These are phyloP conservation scores for Ommatoiulus sabulosus DNA, from an alignment of 2,888 invertebrate species.

Conservation along the genomic window DNA sequence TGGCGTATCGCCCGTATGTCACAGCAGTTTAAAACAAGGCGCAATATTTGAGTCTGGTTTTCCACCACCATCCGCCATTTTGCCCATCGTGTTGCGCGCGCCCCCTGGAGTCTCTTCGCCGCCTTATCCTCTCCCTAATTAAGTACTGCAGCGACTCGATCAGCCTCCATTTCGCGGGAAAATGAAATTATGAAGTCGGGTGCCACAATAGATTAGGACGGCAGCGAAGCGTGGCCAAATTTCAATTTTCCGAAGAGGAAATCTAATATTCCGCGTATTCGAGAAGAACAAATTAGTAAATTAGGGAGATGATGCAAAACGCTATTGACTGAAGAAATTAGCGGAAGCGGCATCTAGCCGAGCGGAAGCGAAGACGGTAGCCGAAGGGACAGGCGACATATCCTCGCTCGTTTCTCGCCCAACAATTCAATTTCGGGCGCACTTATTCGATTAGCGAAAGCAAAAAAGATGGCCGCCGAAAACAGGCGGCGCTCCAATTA, in stretches of 20 bases:
- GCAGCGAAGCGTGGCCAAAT: constrained; percentile 17
- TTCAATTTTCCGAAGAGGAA: constrained; percentile 29
- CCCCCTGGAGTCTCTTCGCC: not conserved
- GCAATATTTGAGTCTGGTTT: too few relatives aligned
- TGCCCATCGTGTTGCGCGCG: too few relatives aligned
- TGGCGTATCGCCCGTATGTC: too few relatives aligned
- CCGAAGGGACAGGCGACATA: constrained; percentile 18
- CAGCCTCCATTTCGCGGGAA: not conserved
- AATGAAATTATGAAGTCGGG: not conserved
- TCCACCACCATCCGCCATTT: too few relatives aligned
- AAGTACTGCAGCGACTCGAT: not conserved
- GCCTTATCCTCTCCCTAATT: not conserved
- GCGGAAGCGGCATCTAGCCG: constrained; percentile 12
- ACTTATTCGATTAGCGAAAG: constrained; percentile 16
- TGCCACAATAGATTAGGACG: constrained; percentile 28
- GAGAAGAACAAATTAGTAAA: constrained; percentile 16
- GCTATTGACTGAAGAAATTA: constrained; percentile 13
- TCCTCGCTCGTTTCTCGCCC: not conserved
- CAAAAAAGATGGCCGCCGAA: not conserved
- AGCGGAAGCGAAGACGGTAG: constrained; percentile 1
- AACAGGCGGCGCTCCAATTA: not conserved
- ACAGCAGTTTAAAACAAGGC: too few relatives aligned
- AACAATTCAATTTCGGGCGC: constrained; percentile 21
- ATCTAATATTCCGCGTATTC: constrained; percentile 29
- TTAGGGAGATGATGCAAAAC: constrained; percentile 28